Base-by-base conservation (phyloP, 2,113 vertebrate genomes). In the Tamias sibiricus region DNA sequence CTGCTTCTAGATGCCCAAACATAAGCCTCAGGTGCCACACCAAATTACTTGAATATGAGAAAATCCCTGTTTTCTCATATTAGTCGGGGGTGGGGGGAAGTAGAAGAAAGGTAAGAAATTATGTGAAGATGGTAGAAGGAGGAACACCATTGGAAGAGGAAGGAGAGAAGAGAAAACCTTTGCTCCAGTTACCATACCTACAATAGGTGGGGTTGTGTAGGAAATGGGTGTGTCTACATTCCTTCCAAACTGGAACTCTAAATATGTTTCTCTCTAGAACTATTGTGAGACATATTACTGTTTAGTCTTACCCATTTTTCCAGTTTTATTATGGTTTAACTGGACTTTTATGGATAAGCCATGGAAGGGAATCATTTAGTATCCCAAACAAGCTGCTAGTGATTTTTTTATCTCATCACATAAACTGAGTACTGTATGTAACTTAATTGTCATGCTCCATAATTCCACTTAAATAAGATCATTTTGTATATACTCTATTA, bases 211-310 rank as follows among this genome's bases (percentile, higher is more conserved):
- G 59, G 4, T 1, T 87, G 52, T 20, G 81, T n/a, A 71, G 49
- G 35, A 76, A 71, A 69, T 57, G 14, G 13, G 7, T 47, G 26
- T 22, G 6, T 75, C 62, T 89, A 12, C 72, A 87, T 94, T 91
- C 26, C 47, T 91, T 95, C 72, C 40, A 85, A 62, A 42, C n/a
- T 96, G 40, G 72, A 90, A 69, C 12, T 92, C 40, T 77, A 83
- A 95, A 90, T 57, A 92, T 40, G 47, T 77, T 96, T 96, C 14
- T 94, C 77, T 94, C 59, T 86, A 83, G 47, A 96, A 85, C 19
- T 88, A 81, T 79, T 95, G 32, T 44, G 69, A 96, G 20, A 13
- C 69, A 77, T 84, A 12, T 40, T 84, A 76, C 35, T 8, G 54
- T 9, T 95, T 94, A 96, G 62, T 77, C 8, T 93, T 90, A 69